Conservation (phyloP, 2,888 invertebrate species). For the Hirtodrosophila confusa region DNA sequence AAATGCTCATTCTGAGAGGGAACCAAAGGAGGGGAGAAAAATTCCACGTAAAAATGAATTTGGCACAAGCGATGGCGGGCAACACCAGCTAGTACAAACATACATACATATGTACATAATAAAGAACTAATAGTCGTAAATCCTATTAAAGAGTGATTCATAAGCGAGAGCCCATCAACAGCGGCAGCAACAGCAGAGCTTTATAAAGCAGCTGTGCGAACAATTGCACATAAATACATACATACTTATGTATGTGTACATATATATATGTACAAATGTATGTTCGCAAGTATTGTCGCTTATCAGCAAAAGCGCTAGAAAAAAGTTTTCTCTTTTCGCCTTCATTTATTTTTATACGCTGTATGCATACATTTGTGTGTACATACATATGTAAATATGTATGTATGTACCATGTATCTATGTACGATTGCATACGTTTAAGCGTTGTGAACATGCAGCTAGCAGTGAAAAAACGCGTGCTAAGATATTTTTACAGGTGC, state of each 20-base stretch:
- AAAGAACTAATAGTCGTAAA: constrained; percentile 44
- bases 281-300: constrained; percentile 48
- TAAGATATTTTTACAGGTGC: constrained; percentile 41
- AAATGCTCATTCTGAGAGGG: too few species aligned
- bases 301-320: constrained; percentile 72
- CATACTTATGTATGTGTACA: constrained; percentile 3
- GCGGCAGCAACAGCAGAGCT: constrained; percentile 16
- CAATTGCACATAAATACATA: constrained; percentile 29
- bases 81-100: neutral
- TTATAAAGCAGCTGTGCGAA: constrained; percentile 45
- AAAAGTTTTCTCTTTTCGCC: constrained; percentile 62
- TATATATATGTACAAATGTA: neutral
- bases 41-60: too few species aligned
- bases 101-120: constrained; percentile 10
- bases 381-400: constrained; percentile 14
- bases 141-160: constrained; percentile 49
- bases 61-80: too few species aligned
- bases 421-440: constrained; percentile 10
- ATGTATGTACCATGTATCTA: constrained; percentile 12
- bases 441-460: constrained; percentile 28
- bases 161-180: constrained; percentile 21
- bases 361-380: constrained; percentile 18
- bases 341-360: constrained; percentile 70
- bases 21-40: too few species aligned
- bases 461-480: constrained; percentile 40